phyloP scores from a whole-genome alignment of 2,113 vertebrate genomes.

The Manacus vitellinus region DNA sequence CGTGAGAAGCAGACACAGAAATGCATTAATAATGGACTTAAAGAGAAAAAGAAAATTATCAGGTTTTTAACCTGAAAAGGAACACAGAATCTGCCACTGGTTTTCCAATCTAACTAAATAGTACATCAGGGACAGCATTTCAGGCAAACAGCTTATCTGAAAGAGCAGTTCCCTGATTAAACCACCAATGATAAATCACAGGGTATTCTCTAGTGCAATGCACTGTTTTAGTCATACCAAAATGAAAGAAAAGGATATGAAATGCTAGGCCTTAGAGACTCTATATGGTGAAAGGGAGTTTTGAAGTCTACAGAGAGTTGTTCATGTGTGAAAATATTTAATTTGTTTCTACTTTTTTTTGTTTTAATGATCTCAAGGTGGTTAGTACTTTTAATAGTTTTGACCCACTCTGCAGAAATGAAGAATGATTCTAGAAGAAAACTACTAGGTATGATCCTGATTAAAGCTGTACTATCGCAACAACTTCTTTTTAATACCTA shows the following conservation, averaged over 20 bases:
- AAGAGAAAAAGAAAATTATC: background rate
- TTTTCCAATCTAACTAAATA: slow-evolving; percentile 66
- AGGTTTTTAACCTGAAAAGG: background rate
- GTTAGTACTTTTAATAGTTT: slow-evolving; percentile 12
- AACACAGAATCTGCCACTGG: slow-evolving; percentile 13
- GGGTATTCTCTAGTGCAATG: background rate
- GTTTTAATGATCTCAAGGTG: background rate
- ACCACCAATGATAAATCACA: slow-evolving; percentile 59
- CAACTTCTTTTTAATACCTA: background rate
- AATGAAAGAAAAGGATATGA: slow-evolving; percentile 48
- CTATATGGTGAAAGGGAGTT: background rate
- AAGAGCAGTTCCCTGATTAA: slow-evolving; percentile 65
- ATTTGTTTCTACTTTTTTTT: background rate
- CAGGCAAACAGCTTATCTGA: slow-evolving; percentile 63
- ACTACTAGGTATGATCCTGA: background rate
- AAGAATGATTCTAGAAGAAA: background rate
- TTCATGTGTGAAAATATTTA: slow-evolving; percentile 22
- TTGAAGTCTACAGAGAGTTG: slow-evolving; percentile 1
- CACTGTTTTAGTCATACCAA: slow-evolving; percentile 20
- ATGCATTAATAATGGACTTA: background rate
- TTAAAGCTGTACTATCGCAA: background rate
- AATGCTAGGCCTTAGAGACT: background rate
- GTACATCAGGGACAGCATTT: slow-evolving; percentile 45
- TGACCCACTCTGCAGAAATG: background rate
- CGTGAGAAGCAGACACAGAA: background rate